Base-by-base conservation (phyloP, 2,888 invertebrate genomes). In the Drosophila subquinaria region DNA sequence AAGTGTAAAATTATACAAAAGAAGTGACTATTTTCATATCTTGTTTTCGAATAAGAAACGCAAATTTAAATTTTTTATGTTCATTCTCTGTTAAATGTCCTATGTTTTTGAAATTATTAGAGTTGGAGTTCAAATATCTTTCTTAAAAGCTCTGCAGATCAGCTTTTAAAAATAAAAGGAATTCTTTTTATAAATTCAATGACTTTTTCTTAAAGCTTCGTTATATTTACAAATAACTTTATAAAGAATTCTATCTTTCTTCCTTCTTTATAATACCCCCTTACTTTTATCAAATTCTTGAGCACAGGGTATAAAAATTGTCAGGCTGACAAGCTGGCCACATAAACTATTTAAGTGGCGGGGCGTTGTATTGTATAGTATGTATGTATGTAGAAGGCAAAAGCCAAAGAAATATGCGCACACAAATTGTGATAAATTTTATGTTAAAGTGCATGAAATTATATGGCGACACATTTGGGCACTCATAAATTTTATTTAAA, bases 351-450 rank as follows among this genome's bases (percentile, higher is more conserved):
- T 71, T 64, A 81, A 79, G 66, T 79, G 70, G 63, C n/a, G 51
- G 68, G 67, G 69, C 47, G 70, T 61, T 57, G 42, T 30, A 30
- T 30, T 8, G 30, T 30, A 30, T 30, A 1, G 20, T 20, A 20
- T 8, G 27, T 30, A 30, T 30, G 8, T 52, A 42, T 30, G 30
- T 52, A 42, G 51, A 27, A 53, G 74, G 77, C 74, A 65, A 69
- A 57, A 68, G 51, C 65, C 69, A 69, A 65, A 87, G 85, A 87
- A 81, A 85, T 81, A 88, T 88, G 86, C 74, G 74, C 81, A 78
- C 89, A 88, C 89, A 90, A 90, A 91, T 91, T 91, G 91, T 91
- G 90, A 91, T 91, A 91, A 91, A 91, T 91, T 84, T 90, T 87
- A 90, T 88, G 83, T 82, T 90, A 90, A 90, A 91, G 90, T 90